Percentiles rank a stretch among this genome's conserved stretches.
Conservation (phyloP, 2,888 invertebrate species). For the Vannuccia rotundouncinata region DNA sequence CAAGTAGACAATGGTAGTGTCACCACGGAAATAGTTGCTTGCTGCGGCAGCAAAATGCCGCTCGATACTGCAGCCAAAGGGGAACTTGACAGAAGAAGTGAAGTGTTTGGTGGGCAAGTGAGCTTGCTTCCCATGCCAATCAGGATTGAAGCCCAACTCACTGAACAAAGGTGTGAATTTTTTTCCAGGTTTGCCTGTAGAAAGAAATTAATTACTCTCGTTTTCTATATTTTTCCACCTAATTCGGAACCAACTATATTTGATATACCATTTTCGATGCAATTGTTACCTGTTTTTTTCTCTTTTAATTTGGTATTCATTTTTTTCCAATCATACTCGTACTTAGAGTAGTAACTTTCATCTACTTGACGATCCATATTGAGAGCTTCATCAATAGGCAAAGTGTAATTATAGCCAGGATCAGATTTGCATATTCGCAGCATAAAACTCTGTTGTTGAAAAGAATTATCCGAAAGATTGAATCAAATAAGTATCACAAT, state of each 20-base stretch:
- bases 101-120: slow-evolving; percentile 32
- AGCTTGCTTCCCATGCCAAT: not conserved
- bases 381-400: not conserved
- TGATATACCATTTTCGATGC: too few relatives aligned
- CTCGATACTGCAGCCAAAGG: slow-evolving; percentile 18
- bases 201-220: too few relatives aligned
- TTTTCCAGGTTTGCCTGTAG: too few relatives aligned
- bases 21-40: slow-evolving; percentile 12
- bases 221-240: too few relatives aligned
- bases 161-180: not conserved
- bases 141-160: not conserved
- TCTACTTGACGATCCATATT: not conserved
- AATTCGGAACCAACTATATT: too few relatives aligned
- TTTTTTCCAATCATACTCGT: not conserved
- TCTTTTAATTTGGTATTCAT: too few relatives aligned
- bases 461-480: not conserved
- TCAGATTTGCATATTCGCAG: slow-evolving; percentile 35
- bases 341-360: not conserved
- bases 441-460: slow-evolving; percentile 27
- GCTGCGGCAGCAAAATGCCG: not conserved
- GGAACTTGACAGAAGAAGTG: slow-evolving; percentile 1
- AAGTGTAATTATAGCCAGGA: slow-evolving; percentile 29
- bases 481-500: not conserved
- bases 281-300: too few relatives aligned
- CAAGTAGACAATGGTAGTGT: slow-evolving; percentile 1